phyloP scores from a whole-genome alignment of 2,113 vertebrate genomes.

The Sus scrofa region DNA sequence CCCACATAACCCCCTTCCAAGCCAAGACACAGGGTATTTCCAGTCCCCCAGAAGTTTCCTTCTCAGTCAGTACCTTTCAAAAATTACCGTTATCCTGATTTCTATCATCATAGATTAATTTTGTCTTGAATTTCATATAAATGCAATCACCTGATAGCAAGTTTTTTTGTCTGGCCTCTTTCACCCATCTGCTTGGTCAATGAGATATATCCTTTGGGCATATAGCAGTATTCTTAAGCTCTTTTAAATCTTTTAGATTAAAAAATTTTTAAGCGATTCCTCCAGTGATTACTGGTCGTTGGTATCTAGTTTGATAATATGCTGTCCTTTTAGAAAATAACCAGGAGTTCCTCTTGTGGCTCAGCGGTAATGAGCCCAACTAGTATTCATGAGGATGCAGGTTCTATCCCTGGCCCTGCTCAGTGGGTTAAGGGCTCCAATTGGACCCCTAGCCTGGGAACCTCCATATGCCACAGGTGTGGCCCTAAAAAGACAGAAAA shows the following conservation, averaged over 20 bases:
- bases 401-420: no score
- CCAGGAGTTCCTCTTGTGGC: no score
- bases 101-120: neutral
- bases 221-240: neutral
- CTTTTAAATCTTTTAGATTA: conserved; percentile 20
- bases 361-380: no score
- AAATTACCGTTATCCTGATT: neutral
- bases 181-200: neutral
- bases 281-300: conserved; percentile 11
- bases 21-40: conserved; percentile 4
- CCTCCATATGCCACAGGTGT: no score
- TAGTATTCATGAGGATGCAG: no score
- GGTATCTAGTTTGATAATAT: conserved; percentile 1
- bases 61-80: neutral
- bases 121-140: neutral
- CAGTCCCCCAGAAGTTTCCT: neutral
- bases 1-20: neutral
- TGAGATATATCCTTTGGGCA: neutral
- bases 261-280: neutral
- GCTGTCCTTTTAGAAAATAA: conserved; percentile 22
- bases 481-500: no score
- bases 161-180: neutral
- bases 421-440: no score
- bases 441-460: no score
- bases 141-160: neutral